Evolutionary conservation across 2,888 invertebrate species (phyloP), one percentile per base, ranked within the genome.

Genomic region (Stegana nigrithorax): DNA sequence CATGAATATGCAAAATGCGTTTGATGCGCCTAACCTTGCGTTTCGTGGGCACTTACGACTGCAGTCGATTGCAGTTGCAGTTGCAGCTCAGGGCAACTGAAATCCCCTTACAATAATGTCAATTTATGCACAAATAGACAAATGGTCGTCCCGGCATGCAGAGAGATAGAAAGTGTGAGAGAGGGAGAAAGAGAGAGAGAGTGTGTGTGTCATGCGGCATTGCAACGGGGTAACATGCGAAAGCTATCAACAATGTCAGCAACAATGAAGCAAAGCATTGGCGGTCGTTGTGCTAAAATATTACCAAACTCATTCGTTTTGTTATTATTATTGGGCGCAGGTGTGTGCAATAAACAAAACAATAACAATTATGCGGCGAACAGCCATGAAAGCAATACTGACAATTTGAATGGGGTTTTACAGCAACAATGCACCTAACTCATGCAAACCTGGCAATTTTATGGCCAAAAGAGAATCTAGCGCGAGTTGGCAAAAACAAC

Each of bases 301-400:
- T 56, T 72, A 64, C 65, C 55, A 4, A 14, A 7, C 10, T 26
- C n/a, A 25, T 51, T n/a, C 14, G 23, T 27, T 26, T 45, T 44
- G 19, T 25, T 25, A 17, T 21, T 47, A 32, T 25, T 23, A 19
- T 32, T 55, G 50, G 50, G 57, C 79, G 73, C 72, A 77, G 75
- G 71, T 78, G 75, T 56, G 51, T 65, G 59, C 62, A 62, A 58
- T 68, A 67, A 44, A 4, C 39, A 36, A 39, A 5, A 39, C 39
- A 8, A 39, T 39, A 39, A 4, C 39, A 6, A n/a, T n/a, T n/a
- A n/a, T n/a, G n/a, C n/a, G n/a, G n/a, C n/a, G n/a, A n/a, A n/a
- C n/a, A n/a, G n/a, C n/a, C n/a, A n/a, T n/a, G n/a, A n/a, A n/a
- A n/a, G n/a, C n/a, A n/a, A n/a, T n/a, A n/a, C n/a, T n/a, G n/a